Base-by-base conservation (phyloP, 2,888 invertebrate genomes). In the Trichogramma dendrolimi region DNA sequence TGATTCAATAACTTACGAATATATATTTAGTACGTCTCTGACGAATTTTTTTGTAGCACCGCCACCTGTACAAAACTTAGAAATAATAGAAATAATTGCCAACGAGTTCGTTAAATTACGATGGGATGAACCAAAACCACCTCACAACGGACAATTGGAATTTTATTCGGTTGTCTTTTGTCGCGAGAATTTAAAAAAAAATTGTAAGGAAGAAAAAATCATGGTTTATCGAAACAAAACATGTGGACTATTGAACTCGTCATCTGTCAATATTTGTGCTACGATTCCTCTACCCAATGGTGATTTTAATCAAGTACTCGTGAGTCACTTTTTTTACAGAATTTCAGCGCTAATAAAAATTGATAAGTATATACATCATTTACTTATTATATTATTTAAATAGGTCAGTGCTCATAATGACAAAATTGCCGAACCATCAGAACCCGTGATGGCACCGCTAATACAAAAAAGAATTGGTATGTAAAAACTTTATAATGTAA, bases 111-210 rank as follows among this genome's bases (percentile, higher is more conserved):
- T 61, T 1, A 47, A 62, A 5, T 40, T 74, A 6, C 67, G 69
- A 46, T 74, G 74, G 74, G 54, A 65, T 48, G 10, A 59, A 11
- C 72, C 72, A 38, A 0, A n/a, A n/a, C 59, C 67, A 48, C 74
- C 74, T 5, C 8, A 56, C 4, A 65, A 73, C 11, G 74, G 74
- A 5, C 55, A 67, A 51, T 61, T 74, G 6, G 47, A 60, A 27
- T 1, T 53, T 39, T 74, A 73, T 41, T 47, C 44, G 4, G 55
- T 70, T 4, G 6, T 1, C 7, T 64, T 60, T 56, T 61, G 61
- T 54, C 7, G 55, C 3, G 40, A 10, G 5, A 27, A 48, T 6
- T n/a, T 6, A 2, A 39, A n/a, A 48, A 1, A n/a, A 2, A 53
- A 54, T 10, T 4, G 40, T n/a, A 6, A 52, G 6, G 51, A 41